Conservation (phyloP, 2,888 invertebrate species). For the Apeira syringaria region DNA sequence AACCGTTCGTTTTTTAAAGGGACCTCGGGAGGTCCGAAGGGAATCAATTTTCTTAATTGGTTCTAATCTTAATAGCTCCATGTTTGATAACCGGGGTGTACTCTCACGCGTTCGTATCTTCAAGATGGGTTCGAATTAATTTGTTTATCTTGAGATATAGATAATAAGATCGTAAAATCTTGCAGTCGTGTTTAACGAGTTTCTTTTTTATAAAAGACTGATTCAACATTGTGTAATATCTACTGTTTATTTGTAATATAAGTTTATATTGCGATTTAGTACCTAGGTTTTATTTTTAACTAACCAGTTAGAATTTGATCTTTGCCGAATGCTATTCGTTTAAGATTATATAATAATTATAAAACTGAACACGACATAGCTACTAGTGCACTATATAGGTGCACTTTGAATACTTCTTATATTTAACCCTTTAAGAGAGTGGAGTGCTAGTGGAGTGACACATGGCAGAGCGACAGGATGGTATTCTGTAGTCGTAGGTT, state of each 20-base stretch:
- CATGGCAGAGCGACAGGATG: no score
- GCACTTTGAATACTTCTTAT: no score
- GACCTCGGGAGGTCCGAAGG: constrained; percentile 57
- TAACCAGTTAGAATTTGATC: no score
- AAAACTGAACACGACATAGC: no score
- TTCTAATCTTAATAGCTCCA: constrained; percentile 68
- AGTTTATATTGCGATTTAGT: neutral
- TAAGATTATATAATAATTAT: no score
- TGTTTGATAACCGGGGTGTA: constrained; percentile 56
- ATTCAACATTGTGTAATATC: constrained; percentile 8
- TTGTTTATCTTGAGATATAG: constrained; percentile 46
- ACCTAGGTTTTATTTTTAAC: no score
- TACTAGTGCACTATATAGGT: no score
- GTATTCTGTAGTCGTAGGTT: no score
- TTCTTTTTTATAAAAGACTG: constrained; percentile 3
- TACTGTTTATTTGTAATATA: neutral
- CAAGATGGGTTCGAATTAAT: constrained; percentile 48
- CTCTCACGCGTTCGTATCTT: constrained; percentile 46
- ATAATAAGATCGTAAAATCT: constrained; percentile 24
- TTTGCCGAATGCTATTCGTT: no score
- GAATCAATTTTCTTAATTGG: constrained; percentile 81
- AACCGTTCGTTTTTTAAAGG: constrained; percentile 49
- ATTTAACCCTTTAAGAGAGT: no score
- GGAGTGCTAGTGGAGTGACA: no score
- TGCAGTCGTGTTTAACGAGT: constrained; percentile 16